Evolutionary conservation across 2,888 invertebrate species (phyloP), one percentile per base, ranked within the genome.

Genomic region (Pollenia angustigena): DNA sequence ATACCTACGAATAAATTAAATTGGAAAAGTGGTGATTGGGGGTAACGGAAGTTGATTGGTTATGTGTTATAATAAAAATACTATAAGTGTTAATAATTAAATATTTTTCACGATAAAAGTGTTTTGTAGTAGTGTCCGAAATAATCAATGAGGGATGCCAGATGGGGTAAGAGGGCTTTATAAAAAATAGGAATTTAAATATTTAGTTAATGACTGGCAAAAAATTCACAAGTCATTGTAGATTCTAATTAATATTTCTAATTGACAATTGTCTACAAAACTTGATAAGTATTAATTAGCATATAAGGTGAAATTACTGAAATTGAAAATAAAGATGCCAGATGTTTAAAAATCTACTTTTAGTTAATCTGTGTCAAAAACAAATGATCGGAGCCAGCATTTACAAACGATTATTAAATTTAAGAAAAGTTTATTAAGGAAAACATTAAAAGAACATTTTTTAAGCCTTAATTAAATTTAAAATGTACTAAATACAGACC

Each of bases 51-150:
- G 52, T 18, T 12, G 1, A 18, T 1, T 18, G 18, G 11, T n/a
- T n/a, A 16, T 6, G 16, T 16, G n/a, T 40, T 6, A 16, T 16
- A n/a, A 18, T 40, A 4, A 9, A 9, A 16, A 44, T 44, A 11
- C 18, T 10, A 16, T 40, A 74, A 16, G 40, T 60, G 48, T 60
- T 40, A 18, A 48, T 54, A 18, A 11, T 11, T 56, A 16, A 12
- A 69, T 68, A n/a, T 42, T 40, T 42, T 62, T 46, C 11, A 18
- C 1, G 6, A 44, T 64, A 62, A 23, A 23, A 62, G n/a, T 74
- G 46, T 46, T 48, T 48, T 48, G 32, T 32, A 12, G 32, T 12
- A 66, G 11, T n/a, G 58, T 14, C 40, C 12, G 2, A 8, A 9
- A 32, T 10, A 40, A 16, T 40, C 11, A 54, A 16, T 18, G 12